Conservation (phyloP, 2,797 vertebrate genomes). For the Bryconaethiops microstoma region DNA sequence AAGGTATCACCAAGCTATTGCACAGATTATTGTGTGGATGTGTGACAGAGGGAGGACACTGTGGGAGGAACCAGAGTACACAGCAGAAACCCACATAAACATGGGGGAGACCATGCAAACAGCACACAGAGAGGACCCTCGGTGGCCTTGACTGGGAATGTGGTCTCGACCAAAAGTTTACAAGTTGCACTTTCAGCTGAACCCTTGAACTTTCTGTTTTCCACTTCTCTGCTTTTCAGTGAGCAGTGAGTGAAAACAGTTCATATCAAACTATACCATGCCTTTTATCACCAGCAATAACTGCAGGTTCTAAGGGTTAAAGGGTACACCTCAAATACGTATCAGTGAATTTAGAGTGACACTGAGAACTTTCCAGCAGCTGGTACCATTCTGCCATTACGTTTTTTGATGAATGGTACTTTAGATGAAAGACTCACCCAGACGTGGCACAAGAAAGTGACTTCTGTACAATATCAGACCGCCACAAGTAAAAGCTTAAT, state of each 20-base stretch:
- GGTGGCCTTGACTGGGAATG: no score
- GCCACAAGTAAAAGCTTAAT: slow-evolving; percentile 40
- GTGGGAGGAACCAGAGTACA: no score
- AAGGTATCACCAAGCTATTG: no score
- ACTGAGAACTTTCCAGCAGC: slow-evolving; percentile 38
- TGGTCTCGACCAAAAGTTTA: no score
- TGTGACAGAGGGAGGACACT: no score
- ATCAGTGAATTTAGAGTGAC: slow-evolving; percentile 9
- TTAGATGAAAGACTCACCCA: slow-evolving; percentile 34
- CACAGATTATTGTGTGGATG: no score
- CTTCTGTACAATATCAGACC: slow-evolving; percentile 60
- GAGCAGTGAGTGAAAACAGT: neutral
- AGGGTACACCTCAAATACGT: neutral
- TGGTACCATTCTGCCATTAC: slow-evolving; percentile 43
- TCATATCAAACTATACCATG: neutral
- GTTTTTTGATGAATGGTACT: slow-evolving; percentile 42
- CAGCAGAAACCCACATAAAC: no score
- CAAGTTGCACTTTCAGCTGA: neutral
- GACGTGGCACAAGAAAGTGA: slow-evolving; percentile 37
- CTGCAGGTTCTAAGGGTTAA: neutral
- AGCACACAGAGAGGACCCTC: no score
- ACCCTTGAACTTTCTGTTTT: no score
- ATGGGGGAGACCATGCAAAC: no score
- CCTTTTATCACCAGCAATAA: neutral
- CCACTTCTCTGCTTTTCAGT: neutral